Conservation (phyloP, 2,113 vertebrate genomes). For the Indri indri region DNA sequence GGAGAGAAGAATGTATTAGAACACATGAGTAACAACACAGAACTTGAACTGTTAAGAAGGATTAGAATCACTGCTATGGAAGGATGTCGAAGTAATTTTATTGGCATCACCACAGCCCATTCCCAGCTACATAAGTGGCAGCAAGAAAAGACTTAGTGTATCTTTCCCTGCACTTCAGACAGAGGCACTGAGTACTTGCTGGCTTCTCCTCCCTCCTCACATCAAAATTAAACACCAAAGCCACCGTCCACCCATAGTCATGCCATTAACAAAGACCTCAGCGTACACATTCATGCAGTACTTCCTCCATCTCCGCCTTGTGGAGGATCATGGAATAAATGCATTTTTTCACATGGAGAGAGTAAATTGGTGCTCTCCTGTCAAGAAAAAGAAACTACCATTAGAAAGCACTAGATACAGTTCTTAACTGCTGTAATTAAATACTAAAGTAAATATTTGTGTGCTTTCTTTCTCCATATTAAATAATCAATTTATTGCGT, state of each 20-base stretch:
- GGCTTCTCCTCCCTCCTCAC: not conserved
- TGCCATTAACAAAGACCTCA: not conserved
- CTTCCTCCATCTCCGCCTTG: not conserved
- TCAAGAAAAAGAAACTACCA: not conserved
- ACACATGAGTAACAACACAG: not conserved
- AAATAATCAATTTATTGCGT: not conserved
- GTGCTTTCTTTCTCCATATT: not conserved
- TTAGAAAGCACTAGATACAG: not conserved
- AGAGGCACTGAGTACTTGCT: not conserved
- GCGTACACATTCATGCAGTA: not conserved
- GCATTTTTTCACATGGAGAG: not conserved
- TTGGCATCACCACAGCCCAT: not conserved
- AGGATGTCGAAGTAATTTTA: not conserved
- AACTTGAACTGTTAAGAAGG: not conserved
- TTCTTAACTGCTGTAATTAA: not conserved
- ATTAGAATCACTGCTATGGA: not conserved
- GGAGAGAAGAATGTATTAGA: not conserved
- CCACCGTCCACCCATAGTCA: not conserved
- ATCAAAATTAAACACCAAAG: conserved; percentile 9
- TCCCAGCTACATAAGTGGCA: not conserved
- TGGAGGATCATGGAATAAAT: not conserved
- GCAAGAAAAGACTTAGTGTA: not conserved
- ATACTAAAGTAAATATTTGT: not conserved
- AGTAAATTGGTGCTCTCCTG: not conserved
- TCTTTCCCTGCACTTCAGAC: not conserved